Evolutionary conservation across 2,113 vertebrate genomes (phyloP).

Genomic region (Conger conger): DNA sequence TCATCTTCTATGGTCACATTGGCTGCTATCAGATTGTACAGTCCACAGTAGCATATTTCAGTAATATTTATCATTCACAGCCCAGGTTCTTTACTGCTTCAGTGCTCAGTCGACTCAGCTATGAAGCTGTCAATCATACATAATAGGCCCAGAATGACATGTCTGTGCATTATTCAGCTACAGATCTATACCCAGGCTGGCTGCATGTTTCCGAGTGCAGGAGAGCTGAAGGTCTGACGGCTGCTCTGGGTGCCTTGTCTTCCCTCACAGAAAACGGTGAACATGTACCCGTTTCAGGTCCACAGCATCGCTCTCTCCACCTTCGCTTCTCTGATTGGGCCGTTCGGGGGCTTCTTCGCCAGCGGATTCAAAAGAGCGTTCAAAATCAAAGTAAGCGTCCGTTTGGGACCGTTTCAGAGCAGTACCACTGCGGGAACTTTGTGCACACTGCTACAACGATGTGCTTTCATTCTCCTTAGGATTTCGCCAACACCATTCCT

Average conservation of each 20-base stretch:
- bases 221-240: neutral
- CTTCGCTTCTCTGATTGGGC: slow-evolving; percentile 91
- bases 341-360: slow-evolving; percentile 97
- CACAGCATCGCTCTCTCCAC: slow-evolving; percentile 92
- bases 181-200: neutral
- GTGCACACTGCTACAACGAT: too few species aligned
- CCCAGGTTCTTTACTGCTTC: neutral
- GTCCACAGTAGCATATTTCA: neutral
- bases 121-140: neutral
- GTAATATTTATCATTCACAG: neutral
- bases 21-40: neutral
- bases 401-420: neutral
- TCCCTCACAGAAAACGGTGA: slow-evolving; percentile 78
- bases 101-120: neutral
- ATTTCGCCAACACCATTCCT: slow-evolving; percentile 95
- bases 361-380: slow-evolving; percentile 98
- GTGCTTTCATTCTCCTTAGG: slow-evolving; percentile 63
- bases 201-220: neutral
- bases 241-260: neutral
- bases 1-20: neutral
- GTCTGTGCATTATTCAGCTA: neutral
- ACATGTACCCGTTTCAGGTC: slow-evolving; percentile 93
- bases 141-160: neutral
- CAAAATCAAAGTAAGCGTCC: slow-evolving; percentile 87
- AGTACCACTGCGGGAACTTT: neutral